These are phyloP conservation scores for Spodoptera littoralis DNA, from an alignment of 2,888 invertebrate genomes.

Conservation along the genomic window DNA sequence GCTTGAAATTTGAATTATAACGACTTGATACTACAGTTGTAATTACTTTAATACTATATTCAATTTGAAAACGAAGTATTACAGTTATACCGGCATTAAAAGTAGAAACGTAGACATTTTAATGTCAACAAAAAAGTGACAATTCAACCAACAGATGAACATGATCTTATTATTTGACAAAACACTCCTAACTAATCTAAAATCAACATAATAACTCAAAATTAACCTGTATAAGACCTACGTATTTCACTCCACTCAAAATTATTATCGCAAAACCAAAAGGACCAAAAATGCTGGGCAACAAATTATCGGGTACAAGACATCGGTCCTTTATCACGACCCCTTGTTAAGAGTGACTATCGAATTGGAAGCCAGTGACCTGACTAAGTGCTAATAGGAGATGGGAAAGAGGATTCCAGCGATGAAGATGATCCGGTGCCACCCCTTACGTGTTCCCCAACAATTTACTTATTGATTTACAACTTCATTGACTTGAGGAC, in stretches of 20 bases:
- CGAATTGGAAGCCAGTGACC: conserved; percentile 43
- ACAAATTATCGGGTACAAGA: conserved; percentile 44
- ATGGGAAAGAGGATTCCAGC: conserved; percentile 42
- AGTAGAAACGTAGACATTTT: no score
- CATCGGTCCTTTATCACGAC: conserved; percentile 32
- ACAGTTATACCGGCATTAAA: no score
- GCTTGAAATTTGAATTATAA: no score
- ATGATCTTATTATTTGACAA: no score
- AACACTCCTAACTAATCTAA: no score
- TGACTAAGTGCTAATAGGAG: conserved; percentile 52
- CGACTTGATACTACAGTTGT: no score
- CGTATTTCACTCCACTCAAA: conserved; percentile 1
- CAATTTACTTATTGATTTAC: conserved; percentile 47
- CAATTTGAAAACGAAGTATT: no score
- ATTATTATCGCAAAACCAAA: background rate
- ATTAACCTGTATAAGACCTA: background rate
- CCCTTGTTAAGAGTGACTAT: conserved; percentile 43
- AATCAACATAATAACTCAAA: no score
- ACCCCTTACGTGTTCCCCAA: conserved; percentile 22
- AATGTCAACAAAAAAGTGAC: no score
- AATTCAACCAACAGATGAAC: no score
- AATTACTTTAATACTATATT: no score
- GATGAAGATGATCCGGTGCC: conserved; percentile 32
- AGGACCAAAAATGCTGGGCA: conserved; percentile 9
- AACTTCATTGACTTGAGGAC: conserved; percentile 28